Percentiles rank a stretch among this genome's conserved stretches.
Conservation (phyloP, 2,113 vertebrate genomes). For the Cryptotis parvus region DNA sequence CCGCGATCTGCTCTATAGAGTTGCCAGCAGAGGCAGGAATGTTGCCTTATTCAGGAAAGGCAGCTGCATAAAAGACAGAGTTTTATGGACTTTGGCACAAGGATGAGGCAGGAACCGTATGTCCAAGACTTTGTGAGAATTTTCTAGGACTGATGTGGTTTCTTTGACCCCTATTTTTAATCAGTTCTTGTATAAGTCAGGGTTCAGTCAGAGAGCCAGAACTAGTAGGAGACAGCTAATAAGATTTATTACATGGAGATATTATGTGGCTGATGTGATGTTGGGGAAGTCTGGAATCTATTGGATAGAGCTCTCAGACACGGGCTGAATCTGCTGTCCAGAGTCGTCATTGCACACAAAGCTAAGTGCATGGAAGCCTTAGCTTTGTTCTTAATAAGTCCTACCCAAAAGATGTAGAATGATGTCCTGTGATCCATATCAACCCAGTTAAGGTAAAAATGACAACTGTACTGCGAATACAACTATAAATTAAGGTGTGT, state of each 20-base stretch:
- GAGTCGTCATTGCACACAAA: not conserved
- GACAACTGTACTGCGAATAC: too few species aligned
- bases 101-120: slow-evolving; percentile 23
- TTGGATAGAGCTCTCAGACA: not conserved
- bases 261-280: not conserved
- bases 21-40: slow-evolving; percentile 81
- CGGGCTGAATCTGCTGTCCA: not conserved
- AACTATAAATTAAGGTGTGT: too few species aligned
- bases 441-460: not conserved
- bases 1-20: slow-evolving; percentile 65
- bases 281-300: not conserved
- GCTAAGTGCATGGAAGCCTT: not conserved
- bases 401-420: not conserved
- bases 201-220: slow-evolving; percentile 17
- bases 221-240: not conserved
- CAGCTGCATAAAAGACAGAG: slow-evolving; percentile 64
- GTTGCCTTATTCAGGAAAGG: slow-evolving; percentile 75
- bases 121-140: slow-evolving; percentile 53
- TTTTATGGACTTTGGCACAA: slow-evolving; percentile 69
- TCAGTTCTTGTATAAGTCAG: not conserved
- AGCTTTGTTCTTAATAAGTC: not conserved
- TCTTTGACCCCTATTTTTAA: slow-evolving; percentile 49
- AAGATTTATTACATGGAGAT: not conserved
- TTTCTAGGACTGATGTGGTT: slow-evolving; percentile 70
- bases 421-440: not conserved